These are phyloP conservation scores for Arrhamphus sclerolepis DNA, from an alignment of 2,797 vertebrate genomes.

Conservation along the genomic window DNA sequence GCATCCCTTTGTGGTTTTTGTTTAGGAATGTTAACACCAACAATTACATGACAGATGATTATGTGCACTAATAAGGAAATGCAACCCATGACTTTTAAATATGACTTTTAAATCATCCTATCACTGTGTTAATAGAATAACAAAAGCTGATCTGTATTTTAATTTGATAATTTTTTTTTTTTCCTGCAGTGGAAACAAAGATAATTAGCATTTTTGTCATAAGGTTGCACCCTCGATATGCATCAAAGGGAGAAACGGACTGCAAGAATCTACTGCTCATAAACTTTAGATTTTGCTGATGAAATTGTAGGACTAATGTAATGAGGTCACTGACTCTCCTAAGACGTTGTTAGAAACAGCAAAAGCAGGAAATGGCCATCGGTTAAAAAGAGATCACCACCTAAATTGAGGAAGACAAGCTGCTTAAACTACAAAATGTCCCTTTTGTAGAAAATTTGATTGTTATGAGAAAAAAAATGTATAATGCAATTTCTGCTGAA, in stretches of 20 bases:
- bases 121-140: slow-evolving; percentile 24
- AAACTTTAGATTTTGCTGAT: slow-evolving; percentile 35
- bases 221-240: slow-evolving; percentile 8
- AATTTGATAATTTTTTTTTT: not conserved
- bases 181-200: slow-evolving; percentile 15
- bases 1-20: slow-evolving; percentile 46
- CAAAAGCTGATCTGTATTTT: slow-evolving; percentile 28
- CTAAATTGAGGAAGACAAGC: slow-evolving; percentile 45
- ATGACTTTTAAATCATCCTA: slow-evolving; percentile 15
- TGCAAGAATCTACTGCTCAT: slow-evolving; percentile 23
- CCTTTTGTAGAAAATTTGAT: slow-evolving; percentile 41
- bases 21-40: slow-evolving; percentile 30
- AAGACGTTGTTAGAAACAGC: slow-evolving; percentile 52
- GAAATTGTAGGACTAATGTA: slow-evolving; percentile 17
- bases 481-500: slow-evolving; percentile 27
- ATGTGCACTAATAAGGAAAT: slow-evolving; percentile 15
- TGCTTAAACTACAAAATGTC: slow-evolving; percentile 46
- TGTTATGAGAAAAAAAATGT: slow-evolving; percentile 41
- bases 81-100: slow-evolving; percentile 8
- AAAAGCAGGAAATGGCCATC: slow-evolving; percentile 32
- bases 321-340: slow-evolving; percentile 36
- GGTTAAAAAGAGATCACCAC: not conserved
- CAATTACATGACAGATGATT: slow-evolving; percentile 17
- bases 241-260: slow-evolving; percentile 29
- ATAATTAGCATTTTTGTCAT: not conserved